phyloP scores from a whole-genome alignment of 2,797 vertebrate species.

The Meda fulgida region DNA sequence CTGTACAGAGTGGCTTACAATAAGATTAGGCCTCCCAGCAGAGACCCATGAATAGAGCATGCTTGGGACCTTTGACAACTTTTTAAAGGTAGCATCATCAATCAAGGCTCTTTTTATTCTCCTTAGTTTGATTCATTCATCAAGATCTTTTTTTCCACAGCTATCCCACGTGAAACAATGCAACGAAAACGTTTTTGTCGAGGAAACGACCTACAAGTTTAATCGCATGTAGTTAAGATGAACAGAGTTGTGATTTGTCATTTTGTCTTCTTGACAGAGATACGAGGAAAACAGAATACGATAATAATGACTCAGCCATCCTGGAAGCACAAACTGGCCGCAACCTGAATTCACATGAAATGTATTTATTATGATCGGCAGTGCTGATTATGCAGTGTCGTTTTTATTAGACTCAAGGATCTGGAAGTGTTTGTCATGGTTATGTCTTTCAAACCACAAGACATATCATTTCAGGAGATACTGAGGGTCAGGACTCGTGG shows the following conservation, averaged over 20 bases:
- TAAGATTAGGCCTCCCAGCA: constrained; percentile 49
- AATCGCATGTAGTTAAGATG: not conserved
- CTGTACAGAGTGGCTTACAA: constrained; percentile 56
- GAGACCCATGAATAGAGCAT: constrained; percentile 65
- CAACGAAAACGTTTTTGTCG: not conserved
- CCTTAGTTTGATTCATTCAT: constrained; percentile 46
- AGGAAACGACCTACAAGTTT: not conserved
- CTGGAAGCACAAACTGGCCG: not conserved
- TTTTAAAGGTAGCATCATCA: constrained; percentile 68
- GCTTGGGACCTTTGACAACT: constrained; percentile 57
- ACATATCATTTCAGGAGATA: constrained; percentile 50
- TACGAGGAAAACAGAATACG: constrained; percentile 17
- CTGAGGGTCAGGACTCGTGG: constrained; percentile 15
- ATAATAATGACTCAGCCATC: constrained; percentile 1
- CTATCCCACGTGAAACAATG: constrained; percentile 11
- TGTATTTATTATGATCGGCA: constrained; percentile 17
- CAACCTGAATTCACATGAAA: constrained; percentile 32
- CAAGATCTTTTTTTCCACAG: constrained; percentile 36
- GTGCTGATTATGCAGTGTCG: constrained; percentile 22
- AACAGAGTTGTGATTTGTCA: not conserved
- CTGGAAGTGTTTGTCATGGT: constrained; percentile 39
- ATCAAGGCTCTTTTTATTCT: constrained; percentile 61
- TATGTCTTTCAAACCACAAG: constrained; percentile 32
- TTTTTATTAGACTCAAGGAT: constrained; percentile 41
- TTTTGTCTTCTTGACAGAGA: constrained; percentile 30